Evolutionary conservation across 2,797 vertebrate species (phyloP).

Genomic region (Pantherophis vulpinus): DNA sequence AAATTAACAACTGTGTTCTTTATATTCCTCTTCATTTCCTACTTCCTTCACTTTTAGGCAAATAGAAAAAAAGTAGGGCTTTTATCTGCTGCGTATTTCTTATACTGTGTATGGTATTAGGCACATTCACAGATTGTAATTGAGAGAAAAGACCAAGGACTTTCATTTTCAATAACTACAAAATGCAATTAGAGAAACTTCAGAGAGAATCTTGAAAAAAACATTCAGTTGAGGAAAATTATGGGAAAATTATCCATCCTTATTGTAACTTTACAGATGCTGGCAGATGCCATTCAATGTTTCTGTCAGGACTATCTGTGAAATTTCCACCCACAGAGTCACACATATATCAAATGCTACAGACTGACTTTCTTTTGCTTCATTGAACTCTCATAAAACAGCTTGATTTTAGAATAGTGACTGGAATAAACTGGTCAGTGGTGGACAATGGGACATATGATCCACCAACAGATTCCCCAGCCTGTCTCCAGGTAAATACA

Average conservation of each 20-base stretch:
- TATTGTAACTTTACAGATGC: background rate
- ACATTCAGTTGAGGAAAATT: background rate
- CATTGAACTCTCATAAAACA: background rate
- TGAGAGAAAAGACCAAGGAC: background rate
- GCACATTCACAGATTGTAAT: background rate
- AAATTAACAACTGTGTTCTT: background rate
- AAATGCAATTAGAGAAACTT: slow-evolving; percentile 18
- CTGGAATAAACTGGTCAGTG: background rate
- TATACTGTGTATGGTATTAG: background rate
- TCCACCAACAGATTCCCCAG: background rate
- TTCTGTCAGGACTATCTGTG: background rate
- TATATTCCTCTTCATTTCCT: background rate
- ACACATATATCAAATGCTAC: background rate
- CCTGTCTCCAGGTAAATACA: background rate
- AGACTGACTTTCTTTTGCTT: background rate
- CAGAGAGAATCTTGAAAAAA: slow-evolving; percentile 8
- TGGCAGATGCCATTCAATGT: background rate
- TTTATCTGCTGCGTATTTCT: background rate
- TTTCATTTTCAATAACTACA: slow-evolving; percentile 20
- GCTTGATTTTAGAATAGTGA: background rate
- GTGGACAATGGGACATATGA: background rate
- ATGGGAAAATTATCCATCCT: background rate
- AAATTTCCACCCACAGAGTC: background rate
- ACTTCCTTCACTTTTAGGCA: background rate
- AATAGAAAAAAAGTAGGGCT: background rate